Evolutionary conservation across 2,113 vertebrate genomes (phyloP).

Genomic region (Porphyrio hochstetteri): DNA sequence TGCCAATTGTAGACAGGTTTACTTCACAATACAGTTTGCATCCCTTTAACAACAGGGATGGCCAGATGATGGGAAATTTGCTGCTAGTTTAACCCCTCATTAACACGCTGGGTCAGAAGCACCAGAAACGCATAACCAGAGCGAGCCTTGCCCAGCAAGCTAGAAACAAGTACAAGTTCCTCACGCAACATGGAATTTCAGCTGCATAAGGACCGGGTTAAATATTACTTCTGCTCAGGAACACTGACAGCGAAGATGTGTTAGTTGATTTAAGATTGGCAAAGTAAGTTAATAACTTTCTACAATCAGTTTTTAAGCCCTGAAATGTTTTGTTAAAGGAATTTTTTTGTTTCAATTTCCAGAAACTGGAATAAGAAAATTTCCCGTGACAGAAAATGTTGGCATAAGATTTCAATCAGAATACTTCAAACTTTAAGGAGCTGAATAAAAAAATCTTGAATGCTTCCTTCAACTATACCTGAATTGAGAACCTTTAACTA

Average conservation of each 20-base stretch:
- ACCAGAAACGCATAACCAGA: background rate
- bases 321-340: background rate
- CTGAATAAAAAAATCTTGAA: background rate
- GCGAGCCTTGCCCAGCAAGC: background rate
- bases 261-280: background rate
- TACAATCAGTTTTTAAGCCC: background rate
- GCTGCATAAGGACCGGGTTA: background rate
- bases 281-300: background rate
- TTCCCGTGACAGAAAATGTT: background rate
- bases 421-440: background rate
- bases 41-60: background rate
- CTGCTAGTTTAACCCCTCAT: slow-evolving; percentile 8
- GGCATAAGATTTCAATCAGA: background rate
- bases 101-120: background rate
- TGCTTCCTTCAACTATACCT: background rate
- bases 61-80: background rate
- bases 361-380: background rate
- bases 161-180: background rate
- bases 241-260: background rate
- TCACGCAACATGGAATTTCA: fast-evolving
- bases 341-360: background rate
- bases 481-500: background rate
- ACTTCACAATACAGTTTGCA: background rate
- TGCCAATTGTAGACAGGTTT: background rate
- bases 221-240: background rate